Evolutionary conservation across 1,140 invertebrate genomes (phyloP).

Genomic region (Pogonomyrmex californicus): DNA sequence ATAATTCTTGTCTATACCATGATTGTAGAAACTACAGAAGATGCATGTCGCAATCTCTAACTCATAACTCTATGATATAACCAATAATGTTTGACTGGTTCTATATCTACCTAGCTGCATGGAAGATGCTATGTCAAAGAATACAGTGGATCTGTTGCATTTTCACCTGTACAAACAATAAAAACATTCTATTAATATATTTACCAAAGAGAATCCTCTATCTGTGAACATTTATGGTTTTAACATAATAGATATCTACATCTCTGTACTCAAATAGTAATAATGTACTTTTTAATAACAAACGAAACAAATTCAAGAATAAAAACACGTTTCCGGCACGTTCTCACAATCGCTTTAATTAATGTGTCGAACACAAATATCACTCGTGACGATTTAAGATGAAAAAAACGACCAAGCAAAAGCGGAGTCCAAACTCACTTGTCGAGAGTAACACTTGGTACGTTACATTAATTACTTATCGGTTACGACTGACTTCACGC

Average conservation of each 20-base stretch:
- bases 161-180: constrained; percentile 15
- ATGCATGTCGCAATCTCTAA: background rate
- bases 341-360: background rate
- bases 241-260: background rate
- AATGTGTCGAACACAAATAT: background rate
- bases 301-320: background rate
- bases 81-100: background rate
- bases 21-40: constrained; percentile 21
- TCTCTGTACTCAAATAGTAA: background rate
- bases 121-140: constrained; percentile 27
- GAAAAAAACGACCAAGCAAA: background rate
- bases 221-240: background rate
- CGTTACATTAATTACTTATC: constrained; percentile 32
- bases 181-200: background rate
- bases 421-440: background rate
- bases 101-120: constrained; percentile 3
- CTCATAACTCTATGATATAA: background rate
- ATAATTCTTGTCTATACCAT: constrained; percentile 46
- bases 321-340: too few relatives aligned
- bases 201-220: background rate
- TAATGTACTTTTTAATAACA: background rate
- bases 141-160: constrained; percentile 2
- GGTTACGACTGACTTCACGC: background rate
- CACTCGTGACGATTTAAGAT: background rate
- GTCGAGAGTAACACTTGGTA: too few relatives aligned